Evolutionary conservation across 2,797 vertebrate species (phyloP), one percentile per base, ranked within the genome.

Genomic region (Myotis planiceps): DNA sequence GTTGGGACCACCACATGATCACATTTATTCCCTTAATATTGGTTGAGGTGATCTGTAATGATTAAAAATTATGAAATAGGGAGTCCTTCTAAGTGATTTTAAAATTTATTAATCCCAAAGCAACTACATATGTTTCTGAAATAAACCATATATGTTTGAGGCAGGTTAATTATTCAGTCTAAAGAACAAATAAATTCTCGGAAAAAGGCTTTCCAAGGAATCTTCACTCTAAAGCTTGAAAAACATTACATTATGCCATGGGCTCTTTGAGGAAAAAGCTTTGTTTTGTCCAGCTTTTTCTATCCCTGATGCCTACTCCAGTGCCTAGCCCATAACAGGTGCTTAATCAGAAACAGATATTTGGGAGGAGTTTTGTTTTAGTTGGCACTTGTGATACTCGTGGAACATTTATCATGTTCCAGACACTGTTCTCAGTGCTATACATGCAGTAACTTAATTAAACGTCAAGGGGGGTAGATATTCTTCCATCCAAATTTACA

Each of bases 231-330:
- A 42, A 4, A 60, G 16, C 15, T 25, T 68, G 23, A 34, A 92
- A 94, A 84, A 16, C 25, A 39, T 90, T 90, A n/a, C 23, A 1
- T 74, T 49, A 74, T 15, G 4, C 71, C 18, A 84, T 21, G 32
- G 88, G n/a, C 1, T 90, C 14, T 66, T 90, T 58, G 27, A 86
- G 39, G 37, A 68, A 84, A 72, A 34, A 39, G 6, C 3, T 32
- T 23, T 71, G 37, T 68, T 93, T 85, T 85, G 4, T 82, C 93
- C 18, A 90, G 55, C 21, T 71, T 83, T 88, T 83, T 88, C n/a
- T 29, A 49, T 16, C 10, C 7, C 65, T 84, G 37, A 47, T 34
- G 16, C 29, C 45, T 69, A 90, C 58, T 8, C 39, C 45, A 81
- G 76, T 23, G 27, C 42, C 32, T 66, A 58, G 29, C 53, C 74